Evolutionary conservation across 2,797 vertebrate species (phyloP).

Genomic region (Coendou prehensilis): DNA sequence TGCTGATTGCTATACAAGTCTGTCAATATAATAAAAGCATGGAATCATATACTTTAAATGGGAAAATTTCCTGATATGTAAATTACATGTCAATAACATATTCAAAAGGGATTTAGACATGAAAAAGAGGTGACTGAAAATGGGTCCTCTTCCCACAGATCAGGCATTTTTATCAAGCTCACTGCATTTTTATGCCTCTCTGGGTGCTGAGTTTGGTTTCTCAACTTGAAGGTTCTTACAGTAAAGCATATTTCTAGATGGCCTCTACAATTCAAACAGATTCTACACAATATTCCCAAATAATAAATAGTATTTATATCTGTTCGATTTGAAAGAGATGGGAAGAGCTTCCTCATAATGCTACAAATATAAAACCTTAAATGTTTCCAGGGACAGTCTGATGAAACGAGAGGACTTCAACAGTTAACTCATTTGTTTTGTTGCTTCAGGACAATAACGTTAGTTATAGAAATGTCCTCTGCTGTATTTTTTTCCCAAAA

Average conservation of each 20-base stretch:
- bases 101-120: conserved; percentile 51
- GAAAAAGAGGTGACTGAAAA: conserved; percentile 10
- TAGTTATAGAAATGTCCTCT: conserved; percentile 57
- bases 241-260: not conserved
- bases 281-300: not conserved
- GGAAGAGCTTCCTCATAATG: not conserved
- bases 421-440: conserved; percentile 53
- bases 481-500: conserved; percentile 79
- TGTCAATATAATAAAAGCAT: not conserved
- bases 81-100: conserved; percentile 16
- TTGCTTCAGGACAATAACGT: conserved; percentile 80
- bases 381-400: conserved; percentile 58
- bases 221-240: not conserved
- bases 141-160: not conserved
- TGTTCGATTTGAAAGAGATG: not conserved
- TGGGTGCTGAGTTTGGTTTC: not conserved
- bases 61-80: not conserved
- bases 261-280: not conserved
- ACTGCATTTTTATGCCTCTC: not conserved
- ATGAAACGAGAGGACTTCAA: conserved; percentile 38
- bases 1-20: not conserved
- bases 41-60: not conserved
- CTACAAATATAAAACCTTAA: conserved; percentile 47
- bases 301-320: not conserved
- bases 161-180: not conserved